Percentiles rank a stretch among this genome's conserved stretches.
Evolutionary conservation across 2,888 invertebrate species (phyloP).

Genomic region (Eudasyphora cyanicolor): DNA sequence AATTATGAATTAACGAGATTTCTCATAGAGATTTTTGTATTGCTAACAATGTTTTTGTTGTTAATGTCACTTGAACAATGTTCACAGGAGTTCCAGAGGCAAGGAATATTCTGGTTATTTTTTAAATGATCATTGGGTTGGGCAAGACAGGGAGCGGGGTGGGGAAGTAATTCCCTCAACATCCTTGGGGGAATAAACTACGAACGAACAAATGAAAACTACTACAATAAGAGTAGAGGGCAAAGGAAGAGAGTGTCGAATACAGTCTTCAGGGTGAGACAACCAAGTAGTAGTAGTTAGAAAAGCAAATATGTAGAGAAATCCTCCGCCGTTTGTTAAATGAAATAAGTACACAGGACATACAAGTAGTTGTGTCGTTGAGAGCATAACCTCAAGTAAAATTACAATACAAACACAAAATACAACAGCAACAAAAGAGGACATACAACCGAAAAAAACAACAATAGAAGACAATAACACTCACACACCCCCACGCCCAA

Average conservation of each 20-base stretch:
- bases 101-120: neutral
- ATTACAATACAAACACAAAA: slow-evolving; percentile 39
- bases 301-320: neutral
- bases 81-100: neutral
- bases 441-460: neutral
- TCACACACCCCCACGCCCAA: neutral
- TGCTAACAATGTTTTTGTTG: neutral
- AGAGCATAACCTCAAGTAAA: slow-evolving; percentile 34
- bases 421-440: neutral
- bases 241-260: neutral
- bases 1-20: slow-evolving; percentile 34
- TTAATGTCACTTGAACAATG: neutral
- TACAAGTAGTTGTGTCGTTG: slow-evolving; percentile 21
- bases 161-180: neutral
- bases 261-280: too few species aligned
- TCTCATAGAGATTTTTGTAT: neutral
- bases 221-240: neutral
- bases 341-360: slow-evolving; percentile 28
- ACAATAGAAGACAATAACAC: neutral
- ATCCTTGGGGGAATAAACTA: neutral
- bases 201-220: neutral
- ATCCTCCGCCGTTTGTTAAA: neutral
- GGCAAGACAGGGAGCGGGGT: neutral
- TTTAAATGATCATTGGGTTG: neutral
- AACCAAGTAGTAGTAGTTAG: neutral